These are phyloP conservation scores for Micropoecilia bifurca DNA, from an alignment of 2,797 vertebrate genomes.

Conservation along the genomic window DNA sequence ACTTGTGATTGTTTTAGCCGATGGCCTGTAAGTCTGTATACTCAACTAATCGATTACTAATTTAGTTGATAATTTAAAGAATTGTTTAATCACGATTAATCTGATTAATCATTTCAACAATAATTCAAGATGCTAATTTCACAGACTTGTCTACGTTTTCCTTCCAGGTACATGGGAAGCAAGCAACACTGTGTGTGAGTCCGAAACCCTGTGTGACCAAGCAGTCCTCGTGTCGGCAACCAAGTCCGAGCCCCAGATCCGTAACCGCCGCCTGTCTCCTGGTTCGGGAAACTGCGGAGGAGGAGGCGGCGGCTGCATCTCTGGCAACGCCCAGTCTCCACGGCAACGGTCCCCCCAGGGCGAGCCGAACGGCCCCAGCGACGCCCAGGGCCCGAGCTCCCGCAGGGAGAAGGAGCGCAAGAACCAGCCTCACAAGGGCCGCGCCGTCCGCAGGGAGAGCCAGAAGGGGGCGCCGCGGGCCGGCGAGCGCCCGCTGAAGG, in stretches of 20 bases:
- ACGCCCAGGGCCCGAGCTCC: conserved; percentile 55
- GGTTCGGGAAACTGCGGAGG: conserved; percentile 82
- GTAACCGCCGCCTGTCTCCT: conserved; percentile 85
- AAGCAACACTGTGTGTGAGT: conserved; percentile 83
- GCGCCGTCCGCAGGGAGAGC: conserved; percentile 75
- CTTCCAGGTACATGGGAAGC: conserved; percentile 85
- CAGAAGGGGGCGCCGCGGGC: conserved; percentile 52
- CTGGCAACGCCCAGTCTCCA: conserved; percentile 62
- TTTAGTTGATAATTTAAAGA: not conserved
- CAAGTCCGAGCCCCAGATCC: conserved; percentile 84
- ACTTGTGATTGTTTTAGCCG: too few relatives aligned
- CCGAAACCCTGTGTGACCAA: conserved; percentile 84
- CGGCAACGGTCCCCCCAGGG: conserved; percentile 66
- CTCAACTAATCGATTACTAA: not conserved
- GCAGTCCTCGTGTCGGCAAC: conserved; percentile 83
- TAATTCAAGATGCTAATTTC: not conserved
- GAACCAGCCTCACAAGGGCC: conserved; percentile 72
- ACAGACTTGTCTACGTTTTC: not conserved
- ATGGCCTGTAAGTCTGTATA: too few relatives aligned
- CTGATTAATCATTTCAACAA: too few relatives aligned
- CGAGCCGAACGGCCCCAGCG: conserved; percentile 44
- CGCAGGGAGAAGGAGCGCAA: conserved; percentile 78
- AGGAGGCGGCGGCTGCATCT: conserved; percentile 79
- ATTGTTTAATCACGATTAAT: too few relatives aligned
- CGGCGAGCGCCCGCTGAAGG: conserved; percentile 62